A percentile compares a stretch with the other conserved stretches of the same genome.
Evolutionary conservation across 2,797 vertebrate genomes (phyloP).

Genomic region (Malacoraja senta): DNA sequence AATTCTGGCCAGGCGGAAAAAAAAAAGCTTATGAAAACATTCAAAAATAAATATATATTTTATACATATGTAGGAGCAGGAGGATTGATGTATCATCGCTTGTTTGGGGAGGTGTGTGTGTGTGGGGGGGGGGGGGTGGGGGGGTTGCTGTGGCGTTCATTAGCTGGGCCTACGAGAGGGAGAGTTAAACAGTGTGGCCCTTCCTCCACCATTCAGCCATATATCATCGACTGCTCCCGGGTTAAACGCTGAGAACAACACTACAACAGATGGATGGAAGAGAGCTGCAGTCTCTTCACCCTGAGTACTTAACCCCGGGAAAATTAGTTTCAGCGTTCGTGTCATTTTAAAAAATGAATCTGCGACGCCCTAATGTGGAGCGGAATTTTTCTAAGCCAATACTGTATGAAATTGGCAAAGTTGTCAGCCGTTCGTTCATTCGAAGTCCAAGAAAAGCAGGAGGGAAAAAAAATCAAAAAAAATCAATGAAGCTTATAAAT

Average conservation of each 20-base stretch:
- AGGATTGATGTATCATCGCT: constrained; percentile 55
- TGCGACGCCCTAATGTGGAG: constrained; percentile 54
- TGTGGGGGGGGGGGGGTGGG: too few relatives aligned
- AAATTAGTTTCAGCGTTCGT: constrained; percentile 57
- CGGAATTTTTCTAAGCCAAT: constrained; percentile 45
- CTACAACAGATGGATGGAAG: constrained; percentile 48
- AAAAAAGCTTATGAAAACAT: background rate
- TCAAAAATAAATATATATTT: background rate
- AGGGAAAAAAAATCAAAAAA: background rate
- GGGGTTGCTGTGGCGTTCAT: constrained; percentile 53
- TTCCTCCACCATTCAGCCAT: constrained; percentile 50
- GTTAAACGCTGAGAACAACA: constrained; percentile 47
- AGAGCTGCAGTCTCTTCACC: constrained; percentile 56
- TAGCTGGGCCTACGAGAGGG: constrained; percentile 56
- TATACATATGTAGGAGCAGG: constrained; percentile 45
- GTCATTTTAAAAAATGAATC: constrained; percentile 60
- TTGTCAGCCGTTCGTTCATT: constrained; percentile 38
- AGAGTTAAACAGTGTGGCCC: constrained; percentile 54
- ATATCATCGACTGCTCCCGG: constrained; percentile 45
- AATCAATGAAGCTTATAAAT: constrained; percentile 38
- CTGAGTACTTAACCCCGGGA: constrained; percentile 60
- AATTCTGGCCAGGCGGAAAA: background rate
- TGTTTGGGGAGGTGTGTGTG: constrained; percentile 48
- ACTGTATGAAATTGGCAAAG: constrained; percentile 38
- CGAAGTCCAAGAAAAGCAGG: background rate